These are phyloP conservation scores for Stenolophus ochropezus DNA, from an alignment of 2,888 invertebrate species.

Conservation along the genomic window DNA sequence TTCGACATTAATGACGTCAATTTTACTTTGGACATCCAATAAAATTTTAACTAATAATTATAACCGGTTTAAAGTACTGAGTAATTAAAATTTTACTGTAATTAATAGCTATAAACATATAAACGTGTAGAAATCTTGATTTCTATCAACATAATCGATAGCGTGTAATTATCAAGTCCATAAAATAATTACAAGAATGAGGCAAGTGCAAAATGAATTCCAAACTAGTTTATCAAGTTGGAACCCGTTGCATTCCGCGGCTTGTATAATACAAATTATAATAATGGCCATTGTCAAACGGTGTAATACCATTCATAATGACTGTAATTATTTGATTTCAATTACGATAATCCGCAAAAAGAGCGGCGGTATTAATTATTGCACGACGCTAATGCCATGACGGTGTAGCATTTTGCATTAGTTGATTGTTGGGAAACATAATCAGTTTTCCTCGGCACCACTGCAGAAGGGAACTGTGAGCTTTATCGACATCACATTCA, in stretches of 20 bases:
- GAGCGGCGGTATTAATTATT: constrained; percentile 42
- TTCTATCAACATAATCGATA: not conserved
- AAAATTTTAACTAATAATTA: not conserved
- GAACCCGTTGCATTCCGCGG: not conserved
- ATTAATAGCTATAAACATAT: not conserved
- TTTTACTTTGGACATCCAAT: not conserved
- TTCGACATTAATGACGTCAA: not conserved
- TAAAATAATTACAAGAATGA: not conserved
- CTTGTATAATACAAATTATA: not conserved
- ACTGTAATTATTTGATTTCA: constrained; percentile 49
- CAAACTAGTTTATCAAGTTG: not conserved
- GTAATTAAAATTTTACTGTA: not conserved
- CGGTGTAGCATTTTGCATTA: not conserved
- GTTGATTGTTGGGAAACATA: not conserved
- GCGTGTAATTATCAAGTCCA: not conserved
- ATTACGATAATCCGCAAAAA: constrained; percentile 47
- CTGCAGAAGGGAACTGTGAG: not conserved
- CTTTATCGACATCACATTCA: not conserved
- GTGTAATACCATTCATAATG: constrained; percentile 41
- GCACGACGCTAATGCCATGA: not conserved
- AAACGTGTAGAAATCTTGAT: not conserved
- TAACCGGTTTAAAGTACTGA: not conserved
- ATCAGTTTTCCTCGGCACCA: not conserved
- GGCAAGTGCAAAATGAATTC: not conserved
- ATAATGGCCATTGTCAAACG: constrained; percentile 33